These are phyloP conservation scores for Xenops minutus DNA, from an alignment of 2,797 vertebrate genomes.

Conservation along the genomic window DNA sequence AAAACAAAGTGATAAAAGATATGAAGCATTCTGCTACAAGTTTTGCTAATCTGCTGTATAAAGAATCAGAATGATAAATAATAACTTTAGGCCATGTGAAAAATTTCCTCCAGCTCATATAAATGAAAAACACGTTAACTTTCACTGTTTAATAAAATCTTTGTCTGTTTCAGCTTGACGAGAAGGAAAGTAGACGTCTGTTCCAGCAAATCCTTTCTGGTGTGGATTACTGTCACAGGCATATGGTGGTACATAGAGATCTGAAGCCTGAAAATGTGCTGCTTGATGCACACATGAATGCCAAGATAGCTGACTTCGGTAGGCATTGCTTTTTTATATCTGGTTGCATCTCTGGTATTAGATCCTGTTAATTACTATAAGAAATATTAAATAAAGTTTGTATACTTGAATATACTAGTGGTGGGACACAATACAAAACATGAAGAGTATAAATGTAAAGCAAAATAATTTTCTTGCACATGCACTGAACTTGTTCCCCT, in stretches of 20 bases:
- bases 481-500: not conserved
- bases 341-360: not conserved
- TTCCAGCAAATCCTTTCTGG: slow-evolving; percentile 99
- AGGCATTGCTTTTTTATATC: slow-evolving; percentile 29
- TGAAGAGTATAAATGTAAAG: not conserved
- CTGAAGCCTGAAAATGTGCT: slow-evolving; percentile 98
- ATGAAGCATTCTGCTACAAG: not conserved
- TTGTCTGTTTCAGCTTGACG: slow-evolving; percentile 85
- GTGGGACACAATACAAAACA: not conserved
- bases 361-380: not conserved
- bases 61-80: not conserved
- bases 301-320: slow-evolving; percentile 99
- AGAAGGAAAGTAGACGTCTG: slow-evolving; percentile 94
- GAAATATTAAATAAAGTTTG: not conserved
- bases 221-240: slow-evolving; percentile 97
- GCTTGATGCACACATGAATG: slow-evolving; percentile 98
- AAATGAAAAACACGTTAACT: not conserved
- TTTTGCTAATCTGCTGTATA: not conserved
- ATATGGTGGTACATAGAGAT: slow-evolving; percentile 98
- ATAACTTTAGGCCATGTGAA: not conserved
- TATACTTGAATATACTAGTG: not conserved
- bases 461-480: not conserved
- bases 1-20: not conserved
- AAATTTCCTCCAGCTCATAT: not conserved
- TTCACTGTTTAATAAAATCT: not conserved